These are phyloP conservation scores for Scolopax bukidnonensis DNA, from an alignment of 2,797 vertebrate species.

Conservation along the genomic window DNA sequence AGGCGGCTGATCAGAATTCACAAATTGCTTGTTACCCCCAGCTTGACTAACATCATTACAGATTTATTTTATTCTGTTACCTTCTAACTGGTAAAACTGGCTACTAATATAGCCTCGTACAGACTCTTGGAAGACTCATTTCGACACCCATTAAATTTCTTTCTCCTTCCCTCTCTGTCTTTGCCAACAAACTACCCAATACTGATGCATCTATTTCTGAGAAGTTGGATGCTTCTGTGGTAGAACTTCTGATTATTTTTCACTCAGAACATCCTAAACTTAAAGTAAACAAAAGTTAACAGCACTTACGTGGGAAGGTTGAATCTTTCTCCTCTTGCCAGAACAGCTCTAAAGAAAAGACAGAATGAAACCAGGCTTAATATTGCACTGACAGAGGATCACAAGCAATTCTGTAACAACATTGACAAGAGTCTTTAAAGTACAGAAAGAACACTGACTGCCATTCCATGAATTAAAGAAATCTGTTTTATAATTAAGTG, in stretches of 20 bases:
- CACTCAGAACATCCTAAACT: conserved; percentile 4
- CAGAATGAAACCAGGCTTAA: conserved; percentile 11
- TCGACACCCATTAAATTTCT: not conserved
- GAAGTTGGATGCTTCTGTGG: not conserved
- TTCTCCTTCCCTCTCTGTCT: not conserved
- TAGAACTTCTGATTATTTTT: conserved; percentile 7
- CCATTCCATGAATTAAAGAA: not conserved
- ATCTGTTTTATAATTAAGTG: not conserved
- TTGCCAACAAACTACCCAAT: not conserved
- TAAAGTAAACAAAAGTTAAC: conserved; percentile 12
- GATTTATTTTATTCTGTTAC: not conserved
- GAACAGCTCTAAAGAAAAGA: conserved; percentile 83
- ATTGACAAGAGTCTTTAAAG: not conserved
- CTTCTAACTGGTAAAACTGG: not conserved
- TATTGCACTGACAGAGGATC: not conserved
- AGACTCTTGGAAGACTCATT: not conserved
- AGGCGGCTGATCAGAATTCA: not conserved
- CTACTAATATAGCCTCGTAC: not conserved
- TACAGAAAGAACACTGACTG: not conserved
- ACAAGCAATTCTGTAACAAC: conserved; percentile 4
- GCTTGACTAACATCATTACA: not conserved
- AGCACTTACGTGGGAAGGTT: conserved; percentile 84
- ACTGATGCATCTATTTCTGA: not conserved
- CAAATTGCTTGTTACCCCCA: not conserved
- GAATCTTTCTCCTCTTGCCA: conserved; percentile 89